Base-by-base conservation (phyloP, 1,140 invertebrate species). In the Meloidogyne exigua region DNA sequence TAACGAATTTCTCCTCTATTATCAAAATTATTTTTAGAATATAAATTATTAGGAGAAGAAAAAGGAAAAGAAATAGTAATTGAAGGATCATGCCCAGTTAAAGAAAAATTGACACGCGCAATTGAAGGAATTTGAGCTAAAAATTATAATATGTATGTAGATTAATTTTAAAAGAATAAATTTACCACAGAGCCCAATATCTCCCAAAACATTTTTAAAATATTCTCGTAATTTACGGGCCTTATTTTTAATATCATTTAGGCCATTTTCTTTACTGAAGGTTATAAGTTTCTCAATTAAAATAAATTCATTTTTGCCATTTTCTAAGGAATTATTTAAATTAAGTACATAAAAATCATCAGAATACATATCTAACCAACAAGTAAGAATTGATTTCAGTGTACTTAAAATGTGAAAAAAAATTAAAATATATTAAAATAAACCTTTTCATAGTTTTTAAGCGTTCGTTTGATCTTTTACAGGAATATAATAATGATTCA, bases 301-400 rank as follows among this genome's bases (percentile, higher is more conserved):
- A 57, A 36, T 57, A 25, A 25, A 25, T 70, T 18, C 39, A 57
- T 25, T 42, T 70, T 44, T 68, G 5, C 21, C 28, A 21, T 68
- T 32, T 18, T 36, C 66, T 4, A 15, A 28, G 10, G 66, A 68
- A 64, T 64, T 90, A 88, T 93, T 92, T 81, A 93, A 92, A 81
- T 94, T 93, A n/a, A 87, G 83, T 39, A 94, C 92, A 68, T 92
- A 91, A 91, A 97, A 98, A 89, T 99, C 96, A 88, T 97, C 95
- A 62, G 94, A 93, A 88, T 96, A 98, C 65, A 93, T 93, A 88
- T 98, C 95, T 81, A 98, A 88, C 96, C 96, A 99, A 10, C 98
- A 94, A 86, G 95, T 93, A 74, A 98, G 90, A 76, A 94, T 89
- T 68, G 90, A 88, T 57, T 75, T 79, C n/a, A 79, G 21, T 85